phyloP scores from a whole-genome alignment of 23 tunicate species.

The Botrylloides violaceus region DNA sequence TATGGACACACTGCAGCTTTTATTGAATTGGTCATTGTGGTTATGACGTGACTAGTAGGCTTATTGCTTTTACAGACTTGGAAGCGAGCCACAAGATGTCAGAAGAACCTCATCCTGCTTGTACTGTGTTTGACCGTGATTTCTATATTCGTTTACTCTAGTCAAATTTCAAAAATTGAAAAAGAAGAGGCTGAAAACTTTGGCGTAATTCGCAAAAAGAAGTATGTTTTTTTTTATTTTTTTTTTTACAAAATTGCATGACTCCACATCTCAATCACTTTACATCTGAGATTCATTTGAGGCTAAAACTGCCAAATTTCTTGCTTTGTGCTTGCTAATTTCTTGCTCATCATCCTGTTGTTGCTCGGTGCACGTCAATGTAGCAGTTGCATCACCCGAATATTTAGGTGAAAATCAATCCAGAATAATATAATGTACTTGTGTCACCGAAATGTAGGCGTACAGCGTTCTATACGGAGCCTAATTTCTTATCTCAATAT shows the following conservation, averaged over 20 bases:
- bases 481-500: too few relatives aligned
- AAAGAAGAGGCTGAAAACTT: constrained; percentile 11
- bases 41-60: too few relatives aligned
- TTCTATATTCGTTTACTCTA: constrained; percentile 14
- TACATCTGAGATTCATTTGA: too few relatives aligned
- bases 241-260: not conserved
- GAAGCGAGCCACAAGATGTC: constrained; percentile 31
- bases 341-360: not conserved
- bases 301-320: too few relatives aligned
- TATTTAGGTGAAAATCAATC: too few relatives aligned
- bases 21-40: too few relatives aligned
- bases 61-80: constrained; percentile 29
- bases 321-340: too few relatives aligned
- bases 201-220: not conserved
- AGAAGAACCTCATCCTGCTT: constrained; percentile 14
- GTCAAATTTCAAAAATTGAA: constrained; percentile 16
- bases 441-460: too few relatives aligned
- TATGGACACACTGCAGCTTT: too few relatives aligned
- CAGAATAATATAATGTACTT: too few relatives aligned
- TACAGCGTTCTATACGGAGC: too few relatives aligned
- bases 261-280: constrained; percentile 1
- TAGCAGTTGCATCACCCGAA: too few relatives aligned
- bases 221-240: not conserved
- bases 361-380: not conserved
- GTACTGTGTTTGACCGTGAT: not conserved